Base-by-base conservation (phyloP, 2,888 invertebrate species). In the Lacanobia wlatinum region DNA sequence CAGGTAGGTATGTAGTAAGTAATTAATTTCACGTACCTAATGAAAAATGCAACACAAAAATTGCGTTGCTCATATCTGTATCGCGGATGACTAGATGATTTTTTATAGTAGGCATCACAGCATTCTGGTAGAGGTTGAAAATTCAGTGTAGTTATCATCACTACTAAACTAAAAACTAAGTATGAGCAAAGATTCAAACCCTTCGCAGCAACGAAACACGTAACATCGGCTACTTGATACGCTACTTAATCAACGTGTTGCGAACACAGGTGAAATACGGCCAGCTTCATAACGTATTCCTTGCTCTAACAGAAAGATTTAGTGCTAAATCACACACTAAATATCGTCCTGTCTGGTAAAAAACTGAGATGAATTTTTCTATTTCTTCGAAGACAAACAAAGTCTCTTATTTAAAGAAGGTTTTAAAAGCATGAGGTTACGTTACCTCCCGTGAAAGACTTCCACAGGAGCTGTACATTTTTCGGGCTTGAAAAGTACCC, bases 161-260 rank as follows among this genome's bases (percentile, higher is more conserved):
- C n/a, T n/a, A n/a, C n/a, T n/a, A 18, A 28, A 12, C 10, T n/a
- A 58, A 12, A n/a, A n/a, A 53, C 67, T 70, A 61, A 63, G 61
- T 64, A 55, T 4, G 28, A 52, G 8, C 23, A 14, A 68, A 50
- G 23, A 61, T 68, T 64, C 0, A 59, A 63, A 50, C 34, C 52
- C 50, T 56, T 60, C 34, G n/a, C 21, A 43, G 53, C 53, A 64
- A 66, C 23, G 34, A 69, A 73, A 78, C 61, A 61, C 61, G 53
- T 58, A 28, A 55, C 52, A 70, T 16, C 5, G n/a, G 77, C 82
- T 76, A 82, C 78, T 56, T 76, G 77, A 79, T 79, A 79, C 60
- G 34, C 52, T 58, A 64, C 83, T 80, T 78, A 68, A 80, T 80
- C 83, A 78, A 62, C 8, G 18, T 8, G 28, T 28, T 46, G 50